Evolutionary conservation across 1,140 invertebrate genomes (phyloP).

Genomic region (Caligus rogercresseyi): DNA sequence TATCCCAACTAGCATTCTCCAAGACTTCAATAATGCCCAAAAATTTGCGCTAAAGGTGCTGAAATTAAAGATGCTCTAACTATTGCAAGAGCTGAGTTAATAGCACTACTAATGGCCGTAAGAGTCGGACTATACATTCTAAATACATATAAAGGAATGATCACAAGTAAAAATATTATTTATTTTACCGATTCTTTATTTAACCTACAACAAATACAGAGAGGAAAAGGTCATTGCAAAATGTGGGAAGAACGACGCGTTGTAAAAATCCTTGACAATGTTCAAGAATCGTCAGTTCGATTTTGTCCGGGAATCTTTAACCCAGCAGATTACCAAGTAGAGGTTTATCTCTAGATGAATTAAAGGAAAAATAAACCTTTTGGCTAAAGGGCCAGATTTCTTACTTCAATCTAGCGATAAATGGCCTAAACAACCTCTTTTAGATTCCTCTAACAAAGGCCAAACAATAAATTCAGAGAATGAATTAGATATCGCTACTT

Average conservation of each 20-base stretch:
- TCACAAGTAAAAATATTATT: background rate
- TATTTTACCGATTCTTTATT: slow-evolving; percentile 1
- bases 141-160: background rate
- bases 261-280: background rate
- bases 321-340: background rate
- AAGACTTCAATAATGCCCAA: slow-evolving; percentile 9
- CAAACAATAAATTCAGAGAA: background rate
- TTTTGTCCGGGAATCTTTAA: background rate
- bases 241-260: background rate
- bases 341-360: background rate
- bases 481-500: background rate
- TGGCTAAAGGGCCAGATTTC: background rate
- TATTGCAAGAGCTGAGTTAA: background rate
- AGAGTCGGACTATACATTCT: too few relatives aligned
- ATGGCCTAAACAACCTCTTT: background rate
- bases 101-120: too few relatives aligned
- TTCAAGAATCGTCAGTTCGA: background rate
- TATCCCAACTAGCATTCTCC: background rate
- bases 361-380: background rate
- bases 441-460: background rate
- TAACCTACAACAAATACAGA: background rate
- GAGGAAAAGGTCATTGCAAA: slow-evolving; percentile 7
- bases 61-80: slow-evolving; percentile 1
- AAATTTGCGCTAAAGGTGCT: slow-evolving; percentile 3
- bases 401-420: background rate